These are phyloP conservation scores for Axinella damicornis DNA, from an alignment of 37 sponge, comb jelly and placozoan genomes.

Conservation along the genomic window DNA sequence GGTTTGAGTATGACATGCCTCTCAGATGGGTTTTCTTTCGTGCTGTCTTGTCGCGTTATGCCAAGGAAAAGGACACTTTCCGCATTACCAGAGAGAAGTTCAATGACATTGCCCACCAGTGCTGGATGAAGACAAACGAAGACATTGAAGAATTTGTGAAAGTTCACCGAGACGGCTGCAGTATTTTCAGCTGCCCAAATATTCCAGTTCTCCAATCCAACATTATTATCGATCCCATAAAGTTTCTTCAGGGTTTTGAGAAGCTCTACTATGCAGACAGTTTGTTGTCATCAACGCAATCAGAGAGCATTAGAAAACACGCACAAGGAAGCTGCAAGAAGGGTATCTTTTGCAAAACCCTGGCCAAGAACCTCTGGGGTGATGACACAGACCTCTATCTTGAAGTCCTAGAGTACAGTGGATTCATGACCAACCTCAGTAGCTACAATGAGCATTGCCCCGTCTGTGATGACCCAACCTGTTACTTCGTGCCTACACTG, in stretches of 20 bases:
- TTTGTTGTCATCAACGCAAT: background rate
- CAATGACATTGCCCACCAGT: background rate
- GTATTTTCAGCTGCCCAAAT: too few species aligned
- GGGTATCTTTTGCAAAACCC: background rate
- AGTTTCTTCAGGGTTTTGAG: too few species aligned
- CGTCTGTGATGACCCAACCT: background rate
- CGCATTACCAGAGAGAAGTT: constrained; percentile 4
- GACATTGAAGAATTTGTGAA: too few species aligned
- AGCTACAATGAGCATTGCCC: background rate
- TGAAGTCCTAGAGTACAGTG: background rate
- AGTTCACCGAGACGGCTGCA: too few species aligned
- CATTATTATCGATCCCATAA: too few species aligned
- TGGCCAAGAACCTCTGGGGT: background rate
- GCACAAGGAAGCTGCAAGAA: background rate
- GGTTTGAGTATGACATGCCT: constrained; percentile 15
- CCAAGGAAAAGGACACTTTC: background rate
- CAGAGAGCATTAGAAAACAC: background rate
- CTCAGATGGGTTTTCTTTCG: background rate
- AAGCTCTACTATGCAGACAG: background rate
- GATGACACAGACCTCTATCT: constrained; percentile 10
- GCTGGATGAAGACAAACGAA: too few species aligned
- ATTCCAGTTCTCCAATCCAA: too few species aligned
- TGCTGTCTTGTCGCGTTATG: background rate
- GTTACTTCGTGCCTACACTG: constrained; percentile 11
- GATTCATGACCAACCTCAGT: background rate